phyloP scores from a whole-genome alignment of 2,888 invertebrate genomes.

The Drosophila suboccidentalis region DNA sequence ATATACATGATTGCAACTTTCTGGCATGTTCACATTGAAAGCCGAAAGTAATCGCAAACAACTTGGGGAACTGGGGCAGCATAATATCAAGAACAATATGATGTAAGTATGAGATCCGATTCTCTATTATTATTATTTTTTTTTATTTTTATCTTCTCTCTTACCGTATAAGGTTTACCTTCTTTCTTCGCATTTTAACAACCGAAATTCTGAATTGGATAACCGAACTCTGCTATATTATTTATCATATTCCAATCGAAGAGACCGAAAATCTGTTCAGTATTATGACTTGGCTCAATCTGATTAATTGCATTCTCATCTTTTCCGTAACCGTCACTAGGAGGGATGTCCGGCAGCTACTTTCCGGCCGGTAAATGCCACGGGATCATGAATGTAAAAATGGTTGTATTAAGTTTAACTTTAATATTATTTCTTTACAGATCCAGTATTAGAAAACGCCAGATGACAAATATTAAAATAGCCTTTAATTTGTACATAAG shows the following conservation, averaged over 20 bases:
- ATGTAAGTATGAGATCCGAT: neutral
- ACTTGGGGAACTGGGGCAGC: neutral
- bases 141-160: neutral
- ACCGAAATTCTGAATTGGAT: neutral
- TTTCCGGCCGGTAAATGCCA: too few relatives aligned
- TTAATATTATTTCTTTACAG: too few relatives aligned
- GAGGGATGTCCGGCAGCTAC: neutral
- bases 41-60: neutral
- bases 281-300: too few relatives aligned
- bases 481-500: too few relatives aligned
- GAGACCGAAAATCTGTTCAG: too few relatives aligned
- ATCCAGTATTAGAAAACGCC: too few relatives aligned
- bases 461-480: too few relatives aligned
- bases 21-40: neutral
- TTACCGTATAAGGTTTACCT: neutral
- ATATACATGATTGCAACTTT: neutral
- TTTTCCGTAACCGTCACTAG: neutral
- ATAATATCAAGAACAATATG: neutral
- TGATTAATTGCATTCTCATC: neutral
- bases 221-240: neutral
- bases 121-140: neutral
- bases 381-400: too few relatives aligned
- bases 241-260: too few relatives aligned
- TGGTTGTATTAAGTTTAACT: too few relatives aligned
- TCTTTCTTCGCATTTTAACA: neutral